Evolutionary conservation across 2,888 invertebrate genomes (phyloP), one percentile per base, ranked within the genome.

Genomic region (Tachina fera): DNA sequence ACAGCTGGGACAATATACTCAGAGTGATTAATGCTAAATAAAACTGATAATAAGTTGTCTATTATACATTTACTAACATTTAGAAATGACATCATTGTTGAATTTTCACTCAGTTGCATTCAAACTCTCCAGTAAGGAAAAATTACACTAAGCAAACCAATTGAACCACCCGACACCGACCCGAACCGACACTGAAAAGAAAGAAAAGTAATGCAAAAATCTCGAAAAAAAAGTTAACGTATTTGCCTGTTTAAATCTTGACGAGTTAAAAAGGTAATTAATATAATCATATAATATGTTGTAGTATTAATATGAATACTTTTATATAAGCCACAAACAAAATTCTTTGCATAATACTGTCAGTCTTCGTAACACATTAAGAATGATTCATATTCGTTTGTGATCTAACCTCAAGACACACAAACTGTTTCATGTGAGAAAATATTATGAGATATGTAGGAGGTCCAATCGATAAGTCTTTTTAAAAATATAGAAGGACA

Each of bases 361-460:
- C 70, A 86, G 79, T 76, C 83, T 83, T 83, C 79, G 80, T 31
- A 61, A 9, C 56, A 61, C 67, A 72, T 76, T 83, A n/a, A 72
- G n/a, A 61, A 63, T 86, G 79, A 86, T 76, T 86, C 79, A 86
- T 61, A 58, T 13, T 6, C 45, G 16, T 13, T 45, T 56, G 13
- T 61, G 9, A n/a, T 70, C 31, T 51, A 1, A 49, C 8, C 56
- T 47, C 1, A 45, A 47, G 19, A 68, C 43, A 39, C 9, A 19
- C 39, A 53, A 78, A 60, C 43, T 19, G 43, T 19, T 67, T 47
- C 1, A 22, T 19, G n/a, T 45, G 60, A 61, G 51, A 83, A 71
- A 60, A 65, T 19, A 14, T 49, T 70, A 41, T 53, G 49, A 67
- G 51, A 56, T 47, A 51, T 31, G 31, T 6, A 31, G 0, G 31